These are phyloP conservation scores for Acrossocheilus fasciatus DNA, from an alignment of 2,797 vertebrate genomes.

Conservation along the genomic window DNA sequence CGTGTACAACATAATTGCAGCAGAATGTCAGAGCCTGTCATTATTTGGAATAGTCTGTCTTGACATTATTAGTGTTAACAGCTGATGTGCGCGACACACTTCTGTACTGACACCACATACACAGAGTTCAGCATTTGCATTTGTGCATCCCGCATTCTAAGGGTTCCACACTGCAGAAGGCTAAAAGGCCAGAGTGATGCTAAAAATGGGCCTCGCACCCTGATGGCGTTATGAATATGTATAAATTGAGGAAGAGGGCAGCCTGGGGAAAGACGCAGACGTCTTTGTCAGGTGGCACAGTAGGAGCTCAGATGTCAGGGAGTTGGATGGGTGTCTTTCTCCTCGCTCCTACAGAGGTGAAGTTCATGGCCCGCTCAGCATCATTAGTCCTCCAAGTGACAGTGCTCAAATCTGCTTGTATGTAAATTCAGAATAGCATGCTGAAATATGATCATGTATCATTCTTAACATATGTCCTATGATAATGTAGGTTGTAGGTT, in stretches of 20 bases:
- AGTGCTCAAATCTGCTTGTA: background rate
- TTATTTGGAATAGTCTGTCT: slow-evolving; percentile 1
- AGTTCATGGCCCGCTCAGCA: slow-evolving; percentile 6
- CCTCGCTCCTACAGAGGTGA: slow-evolving; percentile 9
- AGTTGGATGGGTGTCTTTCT: background rate
- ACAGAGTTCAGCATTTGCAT: slow-evolving; percentile 3
- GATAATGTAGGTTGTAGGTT: slow-evolving; percentile 17
- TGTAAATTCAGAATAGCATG: background rate
- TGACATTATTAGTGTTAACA: slow-evolving; percentile 45
- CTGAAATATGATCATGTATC: background rate
- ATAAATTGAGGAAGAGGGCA: slow-evolving; percentile 60
- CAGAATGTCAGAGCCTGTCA: slow-evolving; percentile 22
- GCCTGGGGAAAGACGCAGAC: slow-evolving; percentile 68
- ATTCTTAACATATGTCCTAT: background rate
- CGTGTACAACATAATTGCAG: slow-evolving; percentile 4
- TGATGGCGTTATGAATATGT: slow-evolving; percentile 71
- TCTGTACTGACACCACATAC: background rate
- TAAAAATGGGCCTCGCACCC: slow-evolving; percentile 65
- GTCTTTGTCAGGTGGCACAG: slow-evolving; percentile 63
- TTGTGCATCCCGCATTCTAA: slow-evolving; percentile 13
- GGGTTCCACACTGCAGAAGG: slow-evolving; percentile 21
- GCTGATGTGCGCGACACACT: background rate
- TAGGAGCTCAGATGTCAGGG: slow-evolving; percentile 51
- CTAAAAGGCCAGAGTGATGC: slow-evolving; percentile 50
- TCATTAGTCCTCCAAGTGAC: slow-evolving; percentile 17